Evolutionary conservation across 2,888 invertebrate species (phyloP).

Genomic region (Agapostemon virescens): DNA sequence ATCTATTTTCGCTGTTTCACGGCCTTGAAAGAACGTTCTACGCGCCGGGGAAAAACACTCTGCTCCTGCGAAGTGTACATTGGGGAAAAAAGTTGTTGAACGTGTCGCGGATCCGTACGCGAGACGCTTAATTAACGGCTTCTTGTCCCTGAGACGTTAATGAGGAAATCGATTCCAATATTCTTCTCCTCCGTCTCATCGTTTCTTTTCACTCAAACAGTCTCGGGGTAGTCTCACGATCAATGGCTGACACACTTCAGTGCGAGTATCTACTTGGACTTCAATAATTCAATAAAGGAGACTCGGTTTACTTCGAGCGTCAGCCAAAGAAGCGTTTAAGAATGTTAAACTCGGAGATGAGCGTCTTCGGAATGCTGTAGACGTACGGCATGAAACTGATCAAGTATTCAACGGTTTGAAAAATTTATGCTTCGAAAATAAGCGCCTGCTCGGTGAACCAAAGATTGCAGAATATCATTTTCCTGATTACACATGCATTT

Average conservation of each 20-base stretch:
- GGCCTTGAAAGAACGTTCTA: slow-evolving; percentile 42
- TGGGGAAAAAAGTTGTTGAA: slow-evolving; percentile 24
- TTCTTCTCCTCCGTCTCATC: neutral
- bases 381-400: neutral
- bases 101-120: neutral
- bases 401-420: neutral
- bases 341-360: neutral
- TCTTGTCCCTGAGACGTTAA: slow-evolving; percentile 32
- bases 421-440: neutral
- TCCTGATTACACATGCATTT: neutral
- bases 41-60: neutral
- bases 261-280: neutral
- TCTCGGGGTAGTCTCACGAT: neutral
- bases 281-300: neutral
- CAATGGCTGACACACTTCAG: slow-evolving; percentile 8
- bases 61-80: neutral
- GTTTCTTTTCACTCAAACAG: neutral
- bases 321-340: neutral
- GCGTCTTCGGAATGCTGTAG: neutral
- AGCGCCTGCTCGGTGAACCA: neutral
- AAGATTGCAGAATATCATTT: neutral
- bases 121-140: slow-evolving; percentile 37
- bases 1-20: slow-evolving; percentile 45
- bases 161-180: slow-evolving; percentile 26
- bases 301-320: neutral